phyloP scores from a whole-genome alignment of 2,113 vertebrate species.

The Dipodomys spectabilis region DNA sequence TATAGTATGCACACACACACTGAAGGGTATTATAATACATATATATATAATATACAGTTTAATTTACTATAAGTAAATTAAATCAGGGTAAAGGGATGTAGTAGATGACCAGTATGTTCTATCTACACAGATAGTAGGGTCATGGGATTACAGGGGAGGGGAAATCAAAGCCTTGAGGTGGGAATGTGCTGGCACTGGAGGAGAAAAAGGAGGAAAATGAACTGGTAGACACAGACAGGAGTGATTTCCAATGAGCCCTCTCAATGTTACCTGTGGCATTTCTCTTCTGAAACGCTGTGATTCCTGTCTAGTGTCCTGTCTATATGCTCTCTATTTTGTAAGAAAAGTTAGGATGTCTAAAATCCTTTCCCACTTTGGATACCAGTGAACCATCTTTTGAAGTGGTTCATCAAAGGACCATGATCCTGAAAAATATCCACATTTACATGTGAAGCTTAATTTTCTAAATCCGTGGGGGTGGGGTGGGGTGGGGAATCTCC shows the following conservation, averaged over 20 bases:
- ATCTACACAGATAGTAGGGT: background rate
- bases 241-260: background rate
- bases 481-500: background rate
- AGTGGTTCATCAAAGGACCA: background rate
- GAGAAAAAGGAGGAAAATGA: background rate
- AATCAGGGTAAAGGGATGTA: background rate
- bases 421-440: background rate
- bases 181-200: background rate
- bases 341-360: background rate
- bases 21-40: background rate
- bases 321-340: background rate
- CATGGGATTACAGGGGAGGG: background rate
- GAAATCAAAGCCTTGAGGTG: background rate
- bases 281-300: background rate
- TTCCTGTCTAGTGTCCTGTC: background rate
- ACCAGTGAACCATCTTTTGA: background rate
- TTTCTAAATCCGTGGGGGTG: background rate
- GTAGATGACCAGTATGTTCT: background rate
- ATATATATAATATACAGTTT: no score
- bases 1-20: background rate
- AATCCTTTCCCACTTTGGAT: background rate
- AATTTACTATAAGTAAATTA: background rate
- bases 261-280: background rate
- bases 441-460: background rate
- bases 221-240: background rate